phyloP scores from a whole-genome alignment of 53 echinoderm and acorn worm species.

The Echinarachnius parma region DNA sequence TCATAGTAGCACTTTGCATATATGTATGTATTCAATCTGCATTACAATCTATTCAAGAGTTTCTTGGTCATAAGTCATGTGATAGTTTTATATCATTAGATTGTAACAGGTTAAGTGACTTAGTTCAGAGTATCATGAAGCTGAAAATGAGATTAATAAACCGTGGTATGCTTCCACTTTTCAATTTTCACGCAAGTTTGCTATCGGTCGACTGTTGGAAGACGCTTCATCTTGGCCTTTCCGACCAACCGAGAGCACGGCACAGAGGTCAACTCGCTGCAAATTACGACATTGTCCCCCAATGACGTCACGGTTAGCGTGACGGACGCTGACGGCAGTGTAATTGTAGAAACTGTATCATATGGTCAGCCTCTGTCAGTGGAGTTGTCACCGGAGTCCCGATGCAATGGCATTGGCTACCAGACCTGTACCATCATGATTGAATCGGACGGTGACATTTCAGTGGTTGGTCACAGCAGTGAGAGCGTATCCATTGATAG shows the following conservation, averaged over 20 bases:
- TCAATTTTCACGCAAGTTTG: too few relatives aligned
- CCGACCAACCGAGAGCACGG: conserved; percentile 15
- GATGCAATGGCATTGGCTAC: conserved; percentile 40
- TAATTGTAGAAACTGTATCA: background rate
- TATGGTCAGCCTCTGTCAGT: background rate
- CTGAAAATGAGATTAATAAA: too few relatives aligned
- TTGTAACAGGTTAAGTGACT: too few relatives aligned
- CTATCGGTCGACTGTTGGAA: conserved; percentile 10
- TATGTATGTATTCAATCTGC: too few relatives aligned
- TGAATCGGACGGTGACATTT: conserved; percentile 20
- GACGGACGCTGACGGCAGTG: background rate
- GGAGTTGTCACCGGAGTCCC: conserved; percentile 3
- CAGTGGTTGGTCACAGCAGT: conserved; percentile 36
- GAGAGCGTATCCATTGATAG: conserved; percentile 55
- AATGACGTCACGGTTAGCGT: background rate
- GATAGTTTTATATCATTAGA: too few relatives aligned
- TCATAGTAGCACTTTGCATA: too few relatives aligned
- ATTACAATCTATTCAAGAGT: too few relatives aligned
- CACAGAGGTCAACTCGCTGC: conserved; percentile 3
- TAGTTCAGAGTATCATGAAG: too few relatives aligned
- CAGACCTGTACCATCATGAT: conserved; percentile 27
- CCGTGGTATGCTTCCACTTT: too few relatives aligned
- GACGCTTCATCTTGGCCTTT: conserved; percentile 17
- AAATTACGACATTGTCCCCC: conserved; percentile 5
- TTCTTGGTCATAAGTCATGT: too few relatives aligned